phyloP scores from a whole-genome alignment of 2,888 invertebrate genomes.

The Drosophila stalkeri region DNA sequence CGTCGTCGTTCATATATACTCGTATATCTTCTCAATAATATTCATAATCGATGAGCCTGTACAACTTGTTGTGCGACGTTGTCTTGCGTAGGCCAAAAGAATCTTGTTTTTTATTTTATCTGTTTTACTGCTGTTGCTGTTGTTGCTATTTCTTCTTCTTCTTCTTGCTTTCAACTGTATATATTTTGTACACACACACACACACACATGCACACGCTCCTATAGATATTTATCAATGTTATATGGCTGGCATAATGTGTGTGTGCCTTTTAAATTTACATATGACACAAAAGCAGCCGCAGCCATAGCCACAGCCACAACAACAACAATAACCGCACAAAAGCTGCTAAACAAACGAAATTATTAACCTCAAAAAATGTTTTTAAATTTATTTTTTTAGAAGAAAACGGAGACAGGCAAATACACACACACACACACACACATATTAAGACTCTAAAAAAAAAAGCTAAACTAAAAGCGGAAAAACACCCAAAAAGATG shows the following conservation, averaged over 20 bases:
- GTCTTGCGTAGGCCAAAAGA: conserved; percentile 61
- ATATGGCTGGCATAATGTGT: conserved; percentile 41
- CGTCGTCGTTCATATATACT: conserved; percentile 13
- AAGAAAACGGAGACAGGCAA: conserved; percentile 10
- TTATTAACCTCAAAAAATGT: conserved; percentile 55
- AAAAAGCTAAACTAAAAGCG: conserved; percentile 6
- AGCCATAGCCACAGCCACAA: conserved; percentile 11
- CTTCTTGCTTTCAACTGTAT: conserved; percentile 1
- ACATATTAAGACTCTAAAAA: background rate
- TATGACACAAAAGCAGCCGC: conserved; percentile 58
- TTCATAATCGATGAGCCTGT: conserved; percentile 73
- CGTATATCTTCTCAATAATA: conserved; percentile 64
- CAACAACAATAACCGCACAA: conserved; percentile 25
- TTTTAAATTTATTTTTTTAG: conserved; percentile 28
- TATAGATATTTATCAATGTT: conserved; percentile 44
- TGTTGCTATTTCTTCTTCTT: background rate
- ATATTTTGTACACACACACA: conserved; percentile 1
- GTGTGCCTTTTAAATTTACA: conserved; percentile 63
- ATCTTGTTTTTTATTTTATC: conserved; percentile 66
- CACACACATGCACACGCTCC: conserved; percentile 1
- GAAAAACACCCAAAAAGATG: conserved; percentile 23
- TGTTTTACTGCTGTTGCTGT: background rate
- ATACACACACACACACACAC: background rate
- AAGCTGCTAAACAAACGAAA: conserved; percentile 53
- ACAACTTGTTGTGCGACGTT: conserved; percentile 67